Percentiles rank a stretch among this genome's conserved stretches.
Conservation (phyloP, 2,888 invertebrate genomes). For the Trissolcus brochymenae region DNA sequence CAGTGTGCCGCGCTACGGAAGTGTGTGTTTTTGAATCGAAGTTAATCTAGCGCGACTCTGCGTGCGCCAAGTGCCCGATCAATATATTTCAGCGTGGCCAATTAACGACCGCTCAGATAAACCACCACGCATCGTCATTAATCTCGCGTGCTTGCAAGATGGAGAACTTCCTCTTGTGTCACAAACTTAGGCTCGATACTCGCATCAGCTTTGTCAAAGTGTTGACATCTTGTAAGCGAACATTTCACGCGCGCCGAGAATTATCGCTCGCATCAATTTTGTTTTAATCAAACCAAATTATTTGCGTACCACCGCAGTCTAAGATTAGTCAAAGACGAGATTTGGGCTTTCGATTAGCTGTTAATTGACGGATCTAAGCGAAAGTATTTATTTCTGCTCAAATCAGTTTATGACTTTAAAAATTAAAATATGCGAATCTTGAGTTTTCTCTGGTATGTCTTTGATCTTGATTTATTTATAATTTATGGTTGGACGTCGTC, state of each 20-base stretch:
- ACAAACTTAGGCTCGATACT: slow-evolving; percentile 49
- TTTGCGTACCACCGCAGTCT: slow-evolving; percentile 24
- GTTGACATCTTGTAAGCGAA: slow-evolving; percentile 32
- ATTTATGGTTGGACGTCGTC: slow-evolving; percentile 18
- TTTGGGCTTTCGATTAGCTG: slow-evolving; percentile 31
- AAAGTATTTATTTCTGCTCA: slow-evolving; percentile 22
- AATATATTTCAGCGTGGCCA: slow-evolving; percentile 56
- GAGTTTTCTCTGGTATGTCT: slow-evolving; percentile 21
- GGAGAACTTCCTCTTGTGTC: slow-evolving; percentile 57
- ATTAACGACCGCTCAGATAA: slow-evolving; percentile 58
- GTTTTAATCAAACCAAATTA: slow-evolving; percentile 40
- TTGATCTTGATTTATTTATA: slow-evolving; percentile 37
- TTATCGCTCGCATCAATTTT: slow-evolving; percentile 34
- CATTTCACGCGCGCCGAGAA: slow-evolving; percentile 26
- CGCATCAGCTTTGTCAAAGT: slow-evolving; percentile 45
- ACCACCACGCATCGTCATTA: slow-evolving; percentile 57
- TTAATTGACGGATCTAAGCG: slow-evolving; percentile 27
- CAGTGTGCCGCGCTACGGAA: slow-evolving; percentile 12
- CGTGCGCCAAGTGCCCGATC: slow-evolving; percentile 53
- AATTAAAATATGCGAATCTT: slow-evolving; percentile 18
- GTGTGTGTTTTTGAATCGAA: slow-evolving; percentile 41
- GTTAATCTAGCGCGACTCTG: slow-evolving; percentile 49
- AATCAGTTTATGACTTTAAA: slow-evolving; percentile 28
- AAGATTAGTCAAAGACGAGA: slow-evolving; percentile 24
- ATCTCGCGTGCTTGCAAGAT: slow-evolving; percentile 54